Conservation (phyloP, 2,888 invertebrate genomes). For the Eueremaeus valkanovi region DNA sequence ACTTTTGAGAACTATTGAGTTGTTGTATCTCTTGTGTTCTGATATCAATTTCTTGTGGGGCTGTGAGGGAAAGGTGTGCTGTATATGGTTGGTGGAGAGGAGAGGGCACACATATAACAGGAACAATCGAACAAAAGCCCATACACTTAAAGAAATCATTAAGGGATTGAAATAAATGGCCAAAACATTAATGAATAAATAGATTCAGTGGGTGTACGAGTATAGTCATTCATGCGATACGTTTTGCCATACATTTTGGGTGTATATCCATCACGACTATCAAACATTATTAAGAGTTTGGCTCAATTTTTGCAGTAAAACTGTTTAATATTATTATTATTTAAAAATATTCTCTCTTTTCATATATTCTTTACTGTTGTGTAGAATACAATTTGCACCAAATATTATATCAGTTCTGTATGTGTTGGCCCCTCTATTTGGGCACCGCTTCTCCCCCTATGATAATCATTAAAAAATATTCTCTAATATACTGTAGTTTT, state of each 20-base stretch:
- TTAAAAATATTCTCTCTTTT: no score
- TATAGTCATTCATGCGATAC: constrained; percentile 8
- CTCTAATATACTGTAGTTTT: neutral
- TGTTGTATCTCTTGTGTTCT: neutral
- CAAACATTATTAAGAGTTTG: constrained; percentile 31
- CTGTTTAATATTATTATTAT: no score
- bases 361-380: no score
- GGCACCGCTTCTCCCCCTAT: neutral
- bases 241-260: constrained; percentile 20
- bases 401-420: neutral
- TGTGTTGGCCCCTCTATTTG: neutral
- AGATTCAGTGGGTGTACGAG: constrained; percentile 28
- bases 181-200: constrained; percentile 31
- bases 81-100: constrained; percentile 10
- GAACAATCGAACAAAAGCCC: constrained; percentile 22
- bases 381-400: constrained; percentile 12
- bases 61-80: neutral
- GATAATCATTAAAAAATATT: neutral
- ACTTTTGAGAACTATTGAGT: neutral
- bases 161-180: constrained; percentile 19
- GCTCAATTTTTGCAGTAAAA: neutral
- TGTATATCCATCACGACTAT: constrained; percentile 32
- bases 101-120: neutral
- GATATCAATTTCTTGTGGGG: constrained; percentile 1
- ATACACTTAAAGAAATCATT: neutral